Percentiles rank a stretch among this genome's conserved stretches.
These are phyloP conservation scores for Hypocryptadius cinnamomeus DNA, from an alignment of 2,113 vertebrate genomes.

Conservation along the genomic window DNA sequence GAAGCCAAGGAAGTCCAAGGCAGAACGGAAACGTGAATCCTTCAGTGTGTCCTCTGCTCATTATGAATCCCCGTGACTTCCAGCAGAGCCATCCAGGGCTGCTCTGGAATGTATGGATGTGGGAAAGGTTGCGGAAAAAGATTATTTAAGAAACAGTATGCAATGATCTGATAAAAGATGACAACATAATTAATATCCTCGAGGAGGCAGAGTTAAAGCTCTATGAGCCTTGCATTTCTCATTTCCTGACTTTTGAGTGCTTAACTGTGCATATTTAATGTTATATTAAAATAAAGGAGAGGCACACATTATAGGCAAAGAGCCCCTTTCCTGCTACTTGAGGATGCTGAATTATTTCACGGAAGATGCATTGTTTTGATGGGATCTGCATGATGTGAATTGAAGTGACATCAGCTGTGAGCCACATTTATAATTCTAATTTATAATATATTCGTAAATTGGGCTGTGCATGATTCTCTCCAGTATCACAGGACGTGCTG, in stretches of 20 bases:
- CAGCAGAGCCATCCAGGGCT: neutral
- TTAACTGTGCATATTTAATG: constrained; percentile 63
- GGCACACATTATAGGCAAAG: neutral
- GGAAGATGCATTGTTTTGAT: constrained; percentile 40
- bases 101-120: neutral
- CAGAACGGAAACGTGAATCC: neutral
- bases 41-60: neutral
- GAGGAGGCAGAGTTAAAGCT: constrained; percentile 55
- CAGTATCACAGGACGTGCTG: neutral
- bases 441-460: constrained; percentile 7
- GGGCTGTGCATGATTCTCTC: neutral
- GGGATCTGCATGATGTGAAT: constrained; percentile 30
- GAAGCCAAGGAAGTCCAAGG: neutral
- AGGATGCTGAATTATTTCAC: constrained; percentile 26
- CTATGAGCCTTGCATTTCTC: constrained; percentile 55
- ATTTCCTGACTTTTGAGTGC: constrained; percentile 63
- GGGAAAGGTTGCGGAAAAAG: constrained; percentile 5
- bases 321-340: constrained; percentile 27
- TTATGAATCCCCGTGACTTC: neutral
- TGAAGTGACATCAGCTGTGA: constrained; percentile 25
- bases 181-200: constrained; percentile 63
- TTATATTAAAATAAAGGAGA: constrained; percentile 54
- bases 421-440: constrained; percentile 13
- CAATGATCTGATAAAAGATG: constrained; percentile 55
- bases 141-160: constrained; percentile 52